Percentiles rank a stretch among this genome's conserved stretches.
phyloP scores from a whole-genome alignment of 2,888 invertebrate genomes.

The Lycocerus yunnanus region DNA sequence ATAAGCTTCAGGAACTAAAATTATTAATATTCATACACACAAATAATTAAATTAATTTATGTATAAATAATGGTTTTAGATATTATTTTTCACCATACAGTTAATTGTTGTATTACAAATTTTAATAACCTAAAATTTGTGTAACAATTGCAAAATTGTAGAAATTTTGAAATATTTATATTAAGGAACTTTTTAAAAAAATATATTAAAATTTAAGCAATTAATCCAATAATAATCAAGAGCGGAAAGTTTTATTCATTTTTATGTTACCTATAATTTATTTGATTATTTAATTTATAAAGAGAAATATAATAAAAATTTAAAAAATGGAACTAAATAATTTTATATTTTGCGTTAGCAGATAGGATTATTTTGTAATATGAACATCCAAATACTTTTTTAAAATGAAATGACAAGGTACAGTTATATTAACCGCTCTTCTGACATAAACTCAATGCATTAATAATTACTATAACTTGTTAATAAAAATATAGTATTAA shows the following conservation, averaged over 20 bases:
- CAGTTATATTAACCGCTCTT: not conserved
- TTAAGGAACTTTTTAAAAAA: not conserved
- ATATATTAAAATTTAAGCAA: not conserved
- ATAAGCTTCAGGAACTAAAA: not conserved
- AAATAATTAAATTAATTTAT: not conserved
- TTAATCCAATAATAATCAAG: not conserved
- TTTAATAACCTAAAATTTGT: not conserved
- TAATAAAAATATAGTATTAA: not conserved
- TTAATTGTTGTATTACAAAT: not conserved
- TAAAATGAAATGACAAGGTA: not conserved
- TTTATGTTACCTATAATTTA: not conserved
- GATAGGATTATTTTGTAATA: too few relatives aligned
- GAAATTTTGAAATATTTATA: not conserved
- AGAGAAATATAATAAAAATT: too few relatives aligned
- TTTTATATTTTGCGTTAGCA: too few relatives aligned
- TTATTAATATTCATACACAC: not conserved
- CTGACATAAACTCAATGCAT: not conserved
- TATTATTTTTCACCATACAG: not conserved
- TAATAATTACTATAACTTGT: not conserved
- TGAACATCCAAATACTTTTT: not conserved
- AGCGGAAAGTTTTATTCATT: not conserved
- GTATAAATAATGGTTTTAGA: not conserved
- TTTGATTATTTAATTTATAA: not conserved
- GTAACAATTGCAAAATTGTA: not conserved
- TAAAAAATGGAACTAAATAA: too few relatives aligned